Evolutionary conservation across 2,113 vertebrate species (phyloP).

Genomic region (Dunckerocampus dactyliophorus): DNA sequence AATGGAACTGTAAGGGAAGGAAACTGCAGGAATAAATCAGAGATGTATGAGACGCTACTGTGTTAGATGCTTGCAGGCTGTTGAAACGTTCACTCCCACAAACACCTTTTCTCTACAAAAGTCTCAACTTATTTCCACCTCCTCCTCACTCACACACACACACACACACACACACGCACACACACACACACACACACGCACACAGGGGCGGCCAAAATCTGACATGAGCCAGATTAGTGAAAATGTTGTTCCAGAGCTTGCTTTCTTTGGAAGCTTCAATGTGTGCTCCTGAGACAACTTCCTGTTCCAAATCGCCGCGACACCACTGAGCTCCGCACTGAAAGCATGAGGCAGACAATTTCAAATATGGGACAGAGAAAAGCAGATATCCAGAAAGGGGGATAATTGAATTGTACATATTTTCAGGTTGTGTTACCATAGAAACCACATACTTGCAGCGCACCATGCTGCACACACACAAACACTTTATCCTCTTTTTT

Average conservation of each 20-base stretch:
- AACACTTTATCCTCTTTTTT: neutral
- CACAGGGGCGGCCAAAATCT: slow-evolving; percentile 28
- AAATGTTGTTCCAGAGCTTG: slow-evolving; percentile 8
- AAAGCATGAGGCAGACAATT: slow-evolving; percentile 8
- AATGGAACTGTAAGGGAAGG: neutral
- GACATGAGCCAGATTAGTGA: slow-evolving; percentile 34
- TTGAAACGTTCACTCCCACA: slow-evolving; percentile 10
- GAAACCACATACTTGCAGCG: slow-evolving; percentile 42
- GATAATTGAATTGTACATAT: slow-evolving; percentile 49
- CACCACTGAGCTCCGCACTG: slow-evolving; percentile 1
- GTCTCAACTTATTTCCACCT: slow-evolving; percentile 36
- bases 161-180: slow-evolving; percentile 44
- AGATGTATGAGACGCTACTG: neutral
- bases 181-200: slow-evolving; percentile 39
- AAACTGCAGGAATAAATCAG: neutral
- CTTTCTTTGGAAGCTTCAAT: slow-evolving; percentile 37
- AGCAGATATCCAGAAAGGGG: slow-evolving; percentile 29
- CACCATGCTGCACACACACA: slow-evolving; percentile 4
- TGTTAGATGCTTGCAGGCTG: neutral
- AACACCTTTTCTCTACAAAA: slow-evolving; percentile 15
- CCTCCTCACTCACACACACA: slow-evolving; percentile 9
- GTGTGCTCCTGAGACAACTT: slow-evolving; percentile 14
- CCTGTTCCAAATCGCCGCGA: slow-evolving; percentile 21
- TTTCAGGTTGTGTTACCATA: slow-evolving; percentile 55
- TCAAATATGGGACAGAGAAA: slow-evolving; percentile 30